Conservation (phyloP, 1,140 invertebrate genomes). For the Magallana gigas region DNA sequence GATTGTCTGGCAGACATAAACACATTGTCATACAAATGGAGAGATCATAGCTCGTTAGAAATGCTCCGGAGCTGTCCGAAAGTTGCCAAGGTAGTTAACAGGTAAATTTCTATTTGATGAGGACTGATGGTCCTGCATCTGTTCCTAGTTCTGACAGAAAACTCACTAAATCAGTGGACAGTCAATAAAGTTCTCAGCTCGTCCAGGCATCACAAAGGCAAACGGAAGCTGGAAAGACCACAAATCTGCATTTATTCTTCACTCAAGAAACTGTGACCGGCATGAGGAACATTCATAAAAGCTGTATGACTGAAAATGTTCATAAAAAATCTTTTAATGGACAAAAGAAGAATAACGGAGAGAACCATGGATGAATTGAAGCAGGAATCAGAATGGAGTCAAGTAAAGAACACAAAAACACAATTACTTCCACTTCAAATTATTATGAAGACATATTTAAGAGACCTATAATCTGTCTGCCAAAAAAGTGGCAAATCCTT, state of each 20-base stretch:
- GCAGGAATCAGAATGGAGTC: conserved; percentile 12
- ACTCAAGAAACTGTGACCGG: conserved; percentile 18
- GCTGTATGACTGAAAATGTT: conserved; percentile 1
- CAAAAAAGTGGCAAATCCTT: conserved; percentile 18
- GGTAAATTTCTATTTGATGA: conserved; percentile 56
- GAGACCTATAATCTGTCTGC: conserved; percentile 26
- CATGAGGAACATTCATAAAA: conserved; percentile 25
- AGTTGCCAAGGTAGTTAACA: conserved; percentile 55
- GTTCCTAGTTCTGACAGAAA: conserved; percentile 43
- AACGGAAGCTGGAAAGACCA: conserved; percentile 17
- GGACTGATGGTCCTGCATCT: conserved; percentile 50
- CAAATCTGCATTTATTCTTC: conserved; percentile 18
- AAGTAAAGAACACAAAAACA: conserved; percentile 24
- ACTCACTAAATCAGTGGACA: conserved; percentile 28
- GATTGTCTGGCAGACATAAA: neutral
- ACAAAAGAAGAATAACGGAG: conserved; percentile 4
- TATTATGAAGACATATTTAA: conserved; percentile 32
- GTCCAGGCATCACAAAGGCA: neutral
- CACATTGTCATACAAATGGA: conserved; percentile 37
- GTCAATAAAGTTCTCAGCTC: conserved; percentile 30
- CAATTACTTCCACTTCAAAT: conserved; percentile 19
- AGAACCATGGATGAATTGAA: neutral
- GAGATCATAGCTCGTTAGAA: conserved; percentile 47
- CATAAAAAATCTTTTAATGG: conserved; percentile 35
- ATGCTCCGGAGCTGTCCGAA: conserved; percentile 47